Evolutionary conservation across 2,888 invertebrate genomes (phyloP).

Genomic region (Agrotis segetum): DNA sequence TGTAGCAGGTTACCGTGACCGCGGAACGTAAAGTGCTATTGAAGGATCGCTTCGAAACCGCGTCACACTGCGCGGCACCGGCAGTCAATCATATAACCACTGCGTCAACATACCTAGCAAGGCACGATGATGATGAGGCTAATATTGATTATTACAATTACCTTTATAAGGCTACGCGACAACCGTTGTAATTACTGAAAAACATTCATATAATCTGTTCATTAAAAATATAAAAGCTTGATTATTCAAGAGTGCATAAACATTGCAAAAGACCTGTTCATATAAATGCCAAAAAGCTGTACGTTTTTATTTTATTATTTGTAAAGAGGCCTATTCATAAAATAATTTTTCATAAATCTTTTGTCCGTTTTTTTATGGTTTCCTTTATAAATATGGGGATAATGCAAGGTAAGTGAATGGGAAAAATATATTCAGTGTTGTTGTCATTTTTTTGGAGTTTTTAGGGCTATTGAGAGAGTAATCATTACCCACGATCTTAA

Average conservation of each 20-base stretch:
- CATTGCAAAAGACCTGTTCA: conserved; percentile 23
- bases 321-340: conserved; percentile 45
- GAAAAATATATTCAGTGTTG: conserved; percentile 22
- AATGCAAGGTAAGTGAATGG: conserved; percentile 50
- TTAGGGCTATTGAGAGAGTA: background rate
- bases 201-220: background rate
- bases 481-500: conserved; percentile 24
- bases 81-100: too few species aligned
- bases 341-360: conserved; percentile 52
- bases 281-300: conserved; percentile 45
- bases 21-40: too few species aligned
- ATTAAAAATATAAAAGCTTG: background rate
- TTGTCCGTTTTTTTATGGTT: conserved; percentile 51
- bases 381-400: conserved; percentile 52
- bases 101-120: too few species aligned
- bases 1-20: too few species aligned
- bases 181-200: background rate
- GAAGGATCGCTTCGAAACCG: too few species aligned
- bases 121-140: too few species aligned
- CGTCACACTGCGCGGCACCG: too few species aligned
- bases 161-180: background rate
- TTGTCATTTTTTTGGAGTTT: conserved; percentile 14
- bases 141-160: background rate
- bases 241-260: conserved; percentile 46
- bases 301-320: conserved; percentile 19